Evolutionary conservation across 2,797 vertebrate genomes (phyloP).

Genomic region (Pseudomugil tenellus): DNA sequence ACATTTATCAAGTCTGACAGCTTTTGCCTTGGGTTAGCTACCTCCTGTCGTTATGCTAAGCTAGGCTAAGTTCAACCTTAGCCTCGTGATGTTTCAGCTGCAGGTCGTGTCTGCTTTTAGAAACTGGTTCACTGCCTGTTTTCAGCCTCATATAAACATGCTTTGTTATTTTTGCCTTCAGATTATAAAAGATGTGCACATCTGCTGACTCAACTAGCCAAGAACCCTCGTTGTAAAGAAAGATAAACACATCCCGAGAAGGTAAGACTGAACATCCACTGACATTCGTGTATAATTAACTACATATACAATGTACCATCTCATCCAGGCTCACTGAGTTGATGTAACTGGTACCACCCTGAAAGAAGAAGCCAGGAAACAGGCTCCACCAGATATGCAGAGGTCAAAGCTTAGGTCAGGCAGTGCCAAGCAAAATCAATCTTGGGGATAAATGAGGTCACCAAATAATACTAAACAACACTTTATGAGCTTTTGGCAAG

Average conservation of each 20-base stretch:
- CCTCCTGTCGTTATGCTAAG: background rate
- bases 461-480: background rate
- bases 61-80: background rate
- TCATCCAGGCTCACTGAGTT: background rate
- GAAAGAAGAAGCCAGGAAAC: background rate
- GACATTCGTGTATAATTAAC: background rate
- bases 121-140: background rate
- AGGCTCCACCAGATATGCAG: background rate
- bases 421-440: background rate
- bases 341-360: background rate
- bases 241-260: conserved; percentile 64
- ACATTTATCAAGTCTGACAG: background rate
- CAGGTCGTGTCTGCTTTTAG: conserved; percentile 13
- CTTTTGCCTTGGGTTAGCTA: background rate
- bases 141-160: background rate
- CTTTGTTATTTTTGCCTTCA: conserved; percentile 60
- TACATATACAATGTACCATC: background rate
- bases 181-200: conserved; percentile 94
- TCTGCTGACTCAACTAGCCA: conserved; percentile 91
- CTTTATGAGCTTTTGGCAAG: background rate
- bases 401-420: background rate
- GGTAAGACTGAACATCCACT: conserved; percentile 53
- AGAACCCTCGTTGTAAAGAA: conserved; percentile 89
- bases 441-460: background rate
- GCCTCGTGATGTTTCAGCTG: conserved; percentile 29